Conservation (phyloP, 2,797 vertebrate species). For the Mus spretus region DNA sequence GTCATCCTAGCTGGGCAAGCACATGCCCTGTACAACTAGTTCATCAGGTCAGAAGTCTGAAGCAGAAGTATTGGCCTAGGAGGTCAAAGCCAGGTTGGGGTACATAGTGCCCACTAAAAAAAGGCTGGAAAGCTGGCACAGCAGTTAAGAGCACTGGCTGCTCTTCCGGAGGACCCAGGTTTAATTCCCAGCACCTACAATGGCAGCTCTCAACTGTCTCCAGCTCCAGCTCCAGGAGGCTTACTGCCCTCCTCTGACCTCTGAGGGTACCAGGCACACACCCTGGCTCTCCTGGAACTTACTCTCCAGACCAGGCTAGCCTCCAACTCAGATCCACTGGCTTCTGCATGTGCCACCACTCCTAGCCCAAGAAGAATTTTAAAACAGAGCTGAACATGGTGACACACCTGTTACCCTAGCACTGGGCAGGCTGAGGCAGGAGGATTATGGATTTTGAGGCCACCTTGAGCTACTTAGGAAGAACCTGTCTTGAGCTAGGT, state of each 20-base stretch:
- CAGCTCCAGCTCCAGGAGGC: neutral
- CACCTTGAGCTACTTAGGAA: neutral
- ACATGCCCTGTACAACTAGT: neutral
- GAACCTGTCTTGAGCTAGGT: neutral
- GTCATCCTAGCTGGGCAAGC: neutral
- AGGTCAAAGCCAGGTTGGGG: neutral
- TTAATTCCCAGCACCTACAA: neutral
- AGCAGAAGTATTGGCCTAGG: neutral
- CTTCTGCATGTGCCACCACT: neutral
- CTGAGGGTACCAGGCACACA: neutral
- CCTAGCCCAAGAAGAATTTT: neutral
- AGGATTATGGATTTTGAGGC: neutral
- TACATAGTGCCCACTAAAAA: neutral
- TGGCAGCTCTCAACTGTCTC: neutral
- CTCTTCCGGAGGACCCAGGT: no score
- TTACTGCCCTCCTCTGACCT: neutral
- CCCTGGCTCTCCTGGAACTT: neutral
- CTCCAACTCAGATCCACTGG: neutral
- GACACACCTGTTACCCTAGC: neutral
- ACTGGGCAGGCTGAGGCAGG: neutral
- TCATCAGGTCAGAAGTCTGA: neutral
- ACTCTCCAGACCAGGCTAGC: neutral
- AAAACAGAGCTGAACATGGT: neutral
- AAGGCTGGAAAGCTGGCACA: neutral
- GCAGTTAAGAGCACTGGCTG: neutral